These are phyloP conservation scores for Enteromius anoplus DNA, from an alignment of 2,797 vertebrate species.

Conservation along the genomic window DNA sequence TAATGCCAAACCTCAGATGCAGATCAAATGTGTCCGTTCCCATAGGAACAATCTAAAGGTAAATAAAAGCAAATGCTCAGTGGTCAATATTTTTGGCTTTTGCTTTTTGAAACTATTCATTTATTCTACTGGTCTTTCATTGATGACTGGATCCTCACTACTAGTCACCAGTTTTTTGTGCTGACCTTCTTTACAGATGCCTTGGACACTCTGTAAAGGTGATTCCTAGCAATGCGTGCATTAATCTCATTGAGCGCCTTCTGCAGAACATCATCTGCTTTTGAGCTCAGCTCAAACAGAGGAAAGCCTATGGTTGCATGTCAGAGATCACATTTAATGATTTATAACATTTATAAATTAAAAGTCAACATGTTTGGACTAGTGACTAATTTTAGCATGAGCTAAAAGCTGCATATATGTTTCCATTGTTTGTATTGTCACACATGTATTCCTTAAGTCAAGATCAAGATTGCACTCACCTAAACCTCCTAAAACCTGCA, in stretches of 20 bases:
- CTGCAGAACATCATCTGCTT: constrained; percentile 57
- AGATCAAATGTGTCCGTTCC: constrained; percentile 64
- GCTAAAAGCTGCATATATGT: neutral
- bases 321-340: constrained; percentile 12
- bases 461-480: constrained; percentile 60
- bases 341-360: neutral
- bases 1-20: constrained; percentile 65
- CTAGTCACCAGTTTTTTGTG: neutral
- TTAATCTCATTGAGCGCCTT: constrained; percentile 67
- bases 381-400: neutral
- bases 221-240: constrained; percentile 29
- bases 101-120: neutral
- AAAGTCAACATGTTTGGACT: neutral
- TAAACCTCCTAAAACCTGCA: constrained; percentile 65
- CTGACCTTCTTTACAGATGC: constrained; percentile 63
- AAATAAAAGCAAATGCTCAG: neutral
- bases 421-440: neutral
- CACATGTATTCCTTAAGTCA: neutral
- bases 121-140: neutral
- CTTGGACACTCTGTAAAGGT: constrained; percentile 65
- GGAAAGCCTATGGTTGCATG: constrained; percentile 60
- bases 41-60: constrained; percentile 61
- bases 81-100: neutral
- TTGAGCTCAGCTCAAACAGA: constrained; percentile 51
- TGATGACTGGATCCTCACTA: neutral